Conservation (phyloP, 1,140 invertebrate species). For the Pogonognathellus flavescens region DNA sequence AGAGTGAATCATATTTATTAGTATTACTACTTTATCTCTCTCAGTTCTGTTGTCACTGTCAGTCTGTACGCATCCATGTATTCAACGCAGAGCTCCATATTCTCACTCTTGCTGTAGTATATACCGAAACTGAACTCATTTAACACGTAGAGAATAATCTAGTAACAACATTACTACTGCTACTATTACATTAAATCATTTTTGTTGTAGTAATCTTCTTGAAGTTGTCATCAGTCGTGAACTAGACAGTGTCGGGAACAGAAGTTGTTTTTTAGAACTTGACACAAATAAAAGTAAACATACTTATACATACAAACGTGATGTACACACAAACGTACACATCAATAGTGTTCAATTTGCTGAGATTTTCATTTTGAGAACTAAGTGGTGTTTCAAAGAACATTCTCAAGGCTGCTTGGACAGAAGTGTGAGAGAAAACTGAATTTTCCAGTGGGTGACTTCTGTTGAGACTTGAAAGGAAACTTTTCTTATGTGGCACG, state of each 20-base stretch:
- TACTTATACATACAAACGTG: not conserved
- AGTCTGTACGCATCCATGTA: not conserved
- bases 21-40: constrained; percentile 10
- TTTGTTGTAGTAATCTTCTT: too few species aligned
- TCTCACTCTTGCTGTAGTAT: not conserved
- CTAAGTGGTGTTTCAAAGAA: not conserved
- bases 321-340: not conserved
- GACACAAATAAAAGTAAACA: too few species aligned
- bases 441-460: constrained; percentile 23
- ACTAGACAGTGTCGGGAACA: too few species aligned
- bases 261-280: too few species aligned
- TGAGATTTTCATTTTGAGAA: not conserved
- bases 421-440: not conserved
- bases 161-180: too few species aligned
- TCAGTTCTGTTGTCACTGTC: constrained; percentile 37
- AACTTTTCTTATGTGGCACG: constrained; percentile 20
- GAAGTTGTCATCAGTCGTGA: too few species aligned
- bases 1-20: constrained; percentile 26
- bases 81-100: constrained; percentile 2
- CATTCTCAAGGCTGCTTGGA: not conserved
- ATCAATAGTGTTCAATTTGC: constrained; percentile 6
- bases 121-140: constrained; percentile 1
- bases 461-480: not conserved
- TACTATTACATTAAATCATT: too few species aligned
- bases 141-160: too few species aligned